These are phyloP conservation scores for Anguilla obscura DNA, from an alignment of 2,797 vertebrate species.

Conservation along the genomic window DNA sequence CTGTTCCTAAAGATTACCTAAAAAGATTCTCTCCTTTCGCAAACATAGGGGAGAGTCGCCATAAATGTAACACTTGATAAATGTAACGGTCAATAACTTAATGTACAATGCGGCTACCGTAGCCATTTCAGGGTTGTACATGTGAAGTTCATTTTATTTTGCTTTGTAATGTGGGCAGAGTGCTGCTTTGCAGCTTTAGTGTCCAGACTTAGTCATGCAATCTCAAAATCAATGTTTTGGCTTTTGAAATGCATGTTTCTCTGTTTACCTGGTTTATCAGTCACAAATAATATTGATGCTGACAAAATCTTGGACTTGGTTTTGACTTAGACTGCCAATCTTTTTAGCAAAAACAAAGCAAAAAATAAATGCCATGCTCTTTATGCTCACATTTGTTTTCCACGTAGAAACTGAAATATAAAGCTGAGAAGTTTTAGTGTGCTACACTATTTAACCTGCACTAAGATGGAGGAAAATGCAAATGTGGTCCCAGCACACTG, in stretches of 20 bases:
- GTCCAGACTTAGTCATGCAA: neutral
- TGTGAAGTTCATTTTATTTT: too few relatives aligned
- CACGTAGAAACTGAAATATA: neutral
- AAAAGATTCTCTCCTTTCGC: too few relatives aligned
- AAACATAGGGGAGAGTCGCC: too few relatives aligned
- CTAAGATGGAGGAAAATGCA: neutral
- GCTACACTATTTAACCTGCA: neutral
- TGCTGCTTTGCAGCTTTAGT: neutral
- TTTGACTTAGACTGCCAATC: neutral
- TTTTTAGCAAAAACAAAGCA: neutral
- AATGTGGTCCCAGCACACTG: neutral
- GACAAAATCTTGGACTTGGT: neutral
- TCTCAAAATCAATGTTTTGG: neutral
- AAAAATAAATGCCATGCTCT: neutral
- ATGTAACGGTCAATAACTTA: too few relatives aligned
- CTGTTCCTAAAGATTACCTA: too few relatives aligned
- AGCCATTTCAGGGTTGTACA: too few relatives aligned
- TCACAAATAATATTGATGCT: neutral
- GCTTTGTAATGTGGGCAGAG: neutral
- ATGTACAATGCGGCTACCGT: too few relatives aligned
- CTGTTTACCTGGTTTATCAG: neutral
- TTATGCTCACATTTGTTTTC: neutral
- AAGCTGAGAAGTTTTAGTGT: neutral
- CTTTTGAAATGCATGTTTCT: neutral
- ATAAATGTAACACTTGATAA: too few relatives aligned